phyloP scores from a whole-genome alignment of 2,888 invertebrate species.

The Norana najaformis region DNA sequence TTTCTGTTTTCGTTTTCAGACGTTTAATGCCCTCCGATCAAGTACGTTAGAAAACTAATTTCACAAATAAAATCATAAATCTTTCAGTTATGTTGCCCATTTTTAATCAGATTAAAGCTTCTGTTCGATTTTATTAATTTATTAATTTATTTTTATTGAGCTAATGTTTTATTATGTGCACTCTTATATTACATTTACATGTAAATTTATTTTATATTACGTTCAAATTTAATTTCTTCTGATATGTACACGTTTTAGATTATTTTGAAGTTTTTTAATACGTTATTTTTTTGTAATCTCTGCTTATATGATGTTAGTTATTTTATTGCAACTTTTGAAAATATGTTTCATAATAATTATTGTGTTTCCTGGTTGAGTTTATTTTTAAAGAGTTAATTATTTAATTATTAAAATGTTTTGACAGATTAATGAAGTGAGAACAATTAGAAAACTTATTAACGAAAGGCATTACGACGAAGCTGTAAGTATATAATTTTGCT shows the following conservation, averaged over 20 bases:
- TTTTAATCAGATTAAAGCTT: not conserved
- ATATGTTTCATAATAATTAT: not conserved
- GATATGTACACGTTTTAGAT: too few species aligned
- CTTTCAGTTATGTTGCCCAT: not conserved
- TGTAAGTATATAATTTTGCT: slow-evolving; percentile 29
- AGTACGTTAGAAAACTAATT: not conserved
- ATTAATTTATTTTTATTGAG: not conserved
- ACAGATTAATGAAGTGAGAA: slow-evolving; percentile 9
- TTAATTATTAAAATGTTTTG: not conserved
- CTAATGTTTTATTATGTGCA: not conserved
- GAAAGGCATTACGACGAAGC: slow-evolving; percentile 26
- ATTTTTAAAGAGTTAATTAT: not conserved
- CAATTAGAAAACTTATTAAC: slow-evolving; percentile 20
- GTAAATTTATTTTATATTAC: too few species aligned
- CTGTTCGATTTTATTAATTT: not conserved
- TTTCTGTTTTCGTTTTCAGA: not conserved
- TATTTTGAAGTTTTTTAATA: not conserved
- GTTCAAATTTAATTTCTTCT: too few species aligned
- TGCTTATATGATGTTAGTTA: not conserved
- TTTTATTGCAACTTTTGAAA: not conserved
- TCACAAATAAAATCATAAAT: not conserved
- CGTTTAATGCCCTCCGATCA: not conserved
- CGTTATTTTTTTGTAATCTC: not conserved
- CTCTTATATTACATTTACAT: not conserved
- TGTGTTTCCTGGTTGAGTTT: not conserved